Conservation (phyloP, 2,888 invertebrate species). For the Caenorhabditis afra region DNA sequence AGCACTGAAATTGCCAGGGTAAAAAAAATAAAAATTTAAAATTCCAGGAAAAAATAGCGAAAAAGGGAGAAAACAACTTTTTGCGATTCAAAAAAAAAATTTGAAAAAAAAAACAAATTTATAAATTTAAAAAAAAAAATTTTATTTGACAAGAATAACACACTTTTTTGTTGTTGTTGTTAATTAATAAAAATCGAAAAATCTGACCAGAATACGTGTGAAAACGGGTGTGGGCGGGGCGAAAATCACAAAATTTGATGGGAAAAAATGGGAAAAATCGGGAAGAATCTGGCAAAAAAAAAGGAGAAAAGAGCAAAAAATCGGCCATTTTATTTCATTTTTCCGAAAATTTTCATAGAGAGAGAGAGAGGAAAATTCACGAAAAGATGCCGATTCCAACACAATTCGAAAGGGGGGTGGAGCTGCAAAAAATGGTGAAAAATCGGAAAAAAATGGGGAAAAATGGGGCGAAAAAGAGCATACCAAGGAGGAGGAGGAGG, state of each 20-base stretch:
- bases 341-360: too few species aligned
- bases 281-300: background rate
- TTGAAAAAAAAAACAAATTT: too few species aligned
- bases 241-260: constrained; percentile 5
- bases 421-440: too few species aligned
- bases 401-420: too few species aligned
- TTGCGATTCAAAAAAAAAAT: constrained; percentile 19
- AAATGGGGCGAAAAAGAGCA: background rate
- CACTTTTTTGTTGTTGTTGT: background rate
- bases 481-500: too few species aligned
- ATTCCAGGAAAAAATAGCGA: background rate
- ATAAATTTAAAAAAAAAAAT: too few species aligned
- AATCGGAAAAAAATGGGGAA: background rate
- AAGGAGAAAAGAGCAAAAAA: background rate
- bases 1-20: constrained; percentile 1
- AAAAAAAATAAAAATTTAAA: background rate
- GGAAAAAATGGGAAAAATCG: constrained; percentile 2
- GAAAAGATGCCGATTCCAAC: background rate
- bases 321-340: too few species aligned
- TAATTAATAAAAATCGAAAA: background rate
- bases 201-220: background rate
- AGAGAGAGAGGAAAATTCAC: background rate
- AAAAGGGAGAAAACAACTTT: constrained; percentile 15
- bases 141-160: too few species aligned
- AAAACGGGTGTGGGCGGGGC: too few species aligned